These are phyloP conservation scores for Sisyra nigra DNA, from an alignment of 2,888 invertebrate genomes.

Conservation along the genomic window DNA sequence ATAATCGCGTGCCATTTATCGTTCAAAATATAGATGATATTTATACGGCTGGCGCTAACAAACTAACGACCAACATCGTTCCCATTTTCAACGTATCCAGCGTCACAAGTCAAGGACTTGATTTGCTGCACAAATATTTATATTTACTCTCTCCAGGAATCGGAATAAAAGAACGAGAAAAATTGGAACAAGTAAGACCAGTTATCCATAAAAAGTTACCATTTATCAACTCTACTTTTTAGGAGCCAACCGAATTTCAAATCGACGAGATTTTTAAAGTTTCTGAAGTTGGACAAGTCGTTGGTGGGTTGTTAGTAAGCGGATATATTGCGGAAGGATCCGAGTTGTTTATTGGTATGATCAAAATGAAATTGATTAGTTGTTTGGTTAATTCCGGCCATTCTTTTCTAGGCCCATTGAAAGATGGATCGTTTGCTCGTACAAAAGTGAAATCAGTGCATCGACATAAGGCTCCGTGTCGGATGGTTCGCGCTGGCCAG, in stretches of 20 bases:
- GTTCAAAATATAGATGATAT: conserved; percentile 55
- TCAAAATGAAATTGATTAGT: conserved; percentile 4
- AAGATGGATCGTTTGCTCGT: conserved; percentile 60
- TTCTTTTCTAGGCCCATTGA: conserved; percentile 42
- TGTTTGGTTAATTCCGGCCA: conserved; percentile 3
- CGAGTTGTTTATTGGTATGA: conserved; percentile 44
- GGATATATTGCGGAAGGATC: conserved; percentile 81
- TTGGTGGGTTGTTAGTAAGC: conserved; percentile 69
- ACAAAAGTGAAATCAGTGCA: conserved; percentile 75
- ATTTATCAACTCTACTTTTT: no score
- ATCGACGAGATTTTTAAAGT: conserved; percentile 89
- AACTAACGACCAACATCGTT: conserved; percentile 43
- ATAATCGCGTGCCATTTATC: conserved; percentile 43
- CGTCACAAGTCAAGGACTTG: conserved; percentile 73
- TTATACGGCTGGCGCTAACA: conserved; percentile 54
- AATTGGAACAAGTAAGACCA: conserved; percentile 44
- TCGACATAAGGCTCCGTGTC: conserved; percentile 81
- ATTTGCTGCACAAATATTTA: conserved; percentile 70
- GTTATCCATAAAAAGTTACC: no score
- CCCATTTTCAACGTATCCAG: conserved; percentile 83
- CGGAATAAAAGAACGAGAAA: conserved; percentile 45
- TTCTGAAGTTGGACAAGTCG: conserved; percentile 65
- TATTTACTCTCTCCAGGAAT: conserved; percentile 61
- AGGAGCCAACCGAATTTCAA: conserved; percentile 72
- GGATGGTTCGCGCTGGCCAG: conserved; percentile 76